Conservation (phyloP, 2,888 invertebrate genomes). For the Agrilus mali region DNA sequence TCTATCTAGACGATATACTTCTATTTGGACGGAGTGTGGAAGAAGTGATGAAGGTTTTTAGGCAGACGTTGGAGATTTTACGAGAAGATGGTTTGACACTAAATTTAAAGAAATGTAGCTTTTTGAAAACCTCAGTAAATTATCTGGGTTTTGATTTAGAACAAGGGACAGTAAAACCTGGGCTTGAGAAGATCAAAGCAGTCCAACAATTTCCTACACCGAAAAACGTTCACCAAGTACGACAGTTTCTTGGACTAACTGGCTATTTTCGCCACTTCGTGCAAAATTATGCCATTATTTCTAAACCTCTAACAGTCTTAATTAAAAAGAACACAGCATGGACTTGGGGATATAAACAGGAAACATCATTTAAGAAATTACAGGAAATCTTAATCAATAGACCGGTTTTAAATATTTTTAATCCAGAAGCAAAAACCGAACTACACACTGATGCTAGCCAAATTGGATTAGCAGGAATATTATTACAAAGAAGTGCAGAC, state of each 20-base stretch:
- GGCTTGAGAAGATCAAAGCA: conserved; percentile 15
- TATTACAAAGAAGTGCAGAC: conserved; percentile 18
- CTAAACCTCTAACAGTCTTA: conserved; percentile 16
- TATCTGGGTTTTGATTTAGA: conserved; percentile 7
- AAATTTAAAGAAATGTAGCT: conserved; percentile 2
- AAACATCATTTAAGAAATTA: conserved; percentile 11
- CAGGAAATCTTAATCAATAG: conserved; percentile 5
- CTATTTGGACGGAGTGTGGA: too few species aligned
- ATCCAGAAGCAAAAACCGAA: conserved; percentile 16
- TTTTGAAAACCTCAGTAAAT: neutral
- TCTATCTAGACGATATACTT: too few species aligned
- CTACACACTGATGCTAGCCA: conserved; percentile 20
- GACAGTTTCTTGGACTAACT: conserved; percentile 20
- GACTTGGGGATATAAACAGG: conserved; percentile 9
- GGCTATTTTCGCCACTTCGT: conserved; percentile 21
- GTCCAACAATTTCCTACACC: conserved; percentile 17
- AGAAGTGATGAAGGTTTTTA: too few species aligned
- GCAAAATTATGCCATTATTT: conserved; percentile 15
- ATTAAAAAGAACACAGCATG: conserved; percentile 8
- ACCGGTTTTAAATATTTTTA: conserved; percentile 14
- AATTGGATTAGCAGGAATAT: conserved; percentile 17
- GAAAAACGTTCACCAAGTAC: conserved; percentile 14
- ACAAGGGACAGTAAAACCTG: conserved; percentile 13
- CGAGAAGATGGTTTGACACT: too few species aligned
- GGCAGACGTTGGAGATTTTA: too few species aligned